These are phyloP conservation scores for Drosophila paramelanica DNA, from an alignment of 2,888 invertebrate genomes.

Conservation along the genomic window DNA sequence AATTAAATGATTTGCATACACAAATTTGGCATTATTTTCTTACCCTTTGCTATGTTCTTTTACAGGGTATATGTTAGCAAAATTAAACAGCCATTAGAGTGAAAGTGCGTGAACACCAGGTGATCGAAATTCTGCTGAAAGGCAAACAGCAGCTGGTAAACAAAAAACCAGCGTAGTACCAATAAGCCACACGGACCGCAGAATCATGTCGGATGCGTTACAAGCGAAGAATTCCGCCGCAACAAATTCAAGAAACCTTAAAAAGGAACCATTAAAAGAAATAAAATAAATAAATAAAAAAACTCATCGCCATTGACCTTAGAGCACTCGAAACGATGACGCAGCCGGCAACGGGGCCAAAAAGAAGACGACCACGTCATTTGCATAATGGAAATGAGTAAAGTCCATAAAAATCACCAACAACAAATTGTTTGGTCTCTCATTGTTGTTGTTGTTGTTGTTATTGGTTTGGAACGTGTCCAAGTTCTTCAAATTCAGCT, in stretches of 20 bases:
- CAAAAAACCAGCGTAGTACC: not conserved
- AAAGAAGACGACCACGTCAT: constrained; percentile 42
- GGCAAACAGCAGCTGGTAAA: constrained; percentile 32
- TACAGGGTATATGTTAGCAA: constrained; percentile 10
- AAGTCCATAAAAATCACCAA: constrained; percentile 37
- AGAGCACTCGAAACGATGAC: constrained; percentile 34
- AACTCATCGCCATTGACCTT: constrained; percentile 54
- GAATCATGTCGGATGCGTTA: not conserved
- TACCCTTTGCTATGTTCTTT: not conserved
- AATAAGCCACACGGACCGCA: not conserved
- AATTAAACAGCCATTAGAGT: constrained; percentile 17
- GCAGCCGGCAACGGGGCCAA: constrained; percentile 24
- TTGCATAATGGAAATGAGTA: constrained; percentile 70
- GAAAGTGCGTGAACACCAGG: constrained; percentile 37
- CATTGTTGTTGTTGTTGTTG: not conserved
- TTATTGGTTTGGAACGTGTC: constrained; percentile 51
- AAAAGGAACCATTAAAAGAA: not conserved
- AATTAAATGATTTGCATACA: too few species aligned
- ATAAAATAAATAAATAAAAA: not conserved
- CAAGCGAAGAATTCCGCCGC: constrained; percentile 14
- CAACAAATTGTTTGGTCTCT: constrained; percentile 7
- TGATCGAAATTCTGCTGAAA: constrained; percentile 32
- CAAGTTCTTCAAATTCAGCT: constrained; percentile 33
- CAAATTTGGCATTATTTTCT: too few species aligned
- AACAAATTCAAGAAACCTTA: constrained; percentile 12